Evolutionary conservation across 2,888 invertebrate genomes (phyloP), one percentile per base, ranked within the genome.

Genomic region (Stegophylla sp.): DNA sequence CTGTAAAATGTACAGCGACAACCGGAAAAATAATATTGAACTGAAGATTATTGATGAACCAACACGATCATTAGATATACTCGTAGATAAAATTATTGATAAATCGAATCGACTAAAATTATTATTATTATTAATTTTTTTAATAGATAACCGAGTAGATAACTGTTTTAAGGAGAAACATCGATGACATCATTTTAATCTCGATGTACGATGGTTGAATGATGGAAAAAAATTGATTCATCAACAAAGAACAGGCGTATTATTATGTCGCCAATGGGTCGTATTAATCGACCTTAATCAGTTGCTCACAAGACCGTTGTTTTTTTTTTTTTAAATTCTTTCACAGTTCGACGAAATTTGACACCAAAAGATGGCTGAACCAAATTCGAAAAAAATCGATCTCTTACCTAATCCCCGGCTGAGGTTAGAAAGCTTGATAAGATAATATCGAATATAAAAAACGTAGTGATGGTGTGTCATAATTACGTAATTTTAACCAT

Each of bases 261-360:
- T n/a, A 45, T 41, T 66, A 79, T 41, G 63, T 79, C 71, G 63
- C 61, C 61, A 71, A 63, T 71, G 79, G 79, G 79, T 79, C 79
- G 79, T 79, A 79, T 79, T 79, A 79, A 79, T 79, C 79, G 79
- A 79, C 79, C 79, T 69, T 79, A 79, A 79, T 79, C 79, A 79
- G 61, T 71, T 71, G 71, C 48, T 51, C 61, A 41, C 34, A 51
- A 79, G 61, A 71, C 61, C 41, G 71, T 61, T n/a, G 71, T 77
- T 28, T 17, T 71, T 48, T 79, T 79, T 69, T 79, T 48, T 79
- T 79, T 69, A 71, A 23, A 59, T 48, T 79, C 79, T 69, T 71
- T 79, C 69, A 79, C 79, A 71, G 51, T 79, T 79, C 61, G 79
- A 51, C 61, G 79, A 79, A 79, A 79, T 79, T 79, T 34, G 41